Evolutionary conservation across 2,888 invertebrate species (phyloP).

Genomic region (Peribatodes rhomboidaria): DNA sequence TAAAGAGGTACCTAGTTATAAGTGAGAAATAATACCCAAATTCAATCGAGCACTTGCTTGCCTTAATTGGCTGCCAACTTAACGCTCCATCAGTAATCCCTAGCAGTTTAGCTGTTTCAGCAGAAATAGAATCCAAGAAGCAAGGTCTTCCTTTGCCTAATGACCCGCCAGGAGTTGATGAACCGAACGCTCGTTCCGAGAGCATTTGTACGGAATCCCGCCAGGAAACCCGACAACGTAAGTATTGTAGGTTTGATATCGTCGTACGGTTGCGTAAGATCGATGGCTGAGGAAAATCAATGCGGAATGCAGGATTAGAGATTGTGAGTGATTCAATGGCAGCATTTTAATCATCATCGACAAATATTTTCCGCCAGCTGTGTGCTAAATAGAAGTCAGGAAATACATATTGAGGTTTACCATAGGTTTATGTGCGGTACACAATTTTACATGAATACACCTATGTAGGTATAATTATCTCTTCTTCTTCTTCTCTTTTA

Average conservation of each 20-base stretch:
- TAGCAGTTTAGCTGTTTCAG: constrained; percentile 24
- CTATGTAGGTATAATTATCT: too few species aligned
- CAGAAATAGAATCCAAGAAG: constrained; percentile 38
- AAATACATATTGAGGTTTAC: too few species aligned
- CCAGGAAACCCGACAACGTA: constrained; percentile 65
- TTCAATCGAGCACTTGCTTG: background rate
- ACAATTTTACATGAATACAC: too few species aligned
- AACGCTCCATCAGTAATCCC: constrained; percentile 25
- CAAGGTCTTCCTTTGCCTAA: constrained; percentile 47
- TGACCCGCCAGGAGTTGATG: constrained; percentile 57
- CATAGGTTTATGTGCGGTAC: too few species aligned
- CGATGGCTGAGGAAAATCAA: constrained; percentile 39
- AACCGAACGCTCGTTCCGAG: constrained; percentile 56
- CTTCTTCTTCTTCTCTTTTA: too few species aligned
- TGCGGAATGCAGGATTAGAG: constrained; percentile 10
- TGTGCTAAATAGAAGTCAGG: too few species aligned
- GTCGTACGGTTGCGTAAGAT: constrained; percentile 49
- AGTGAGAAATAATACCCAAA: background rate
- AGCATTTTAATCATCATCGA: too few species aligned
- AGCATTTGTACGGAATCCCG: constrained; percentile 71
- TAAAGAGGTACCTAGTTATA: too few species aligned
- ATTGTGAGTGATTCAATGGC: background rate
- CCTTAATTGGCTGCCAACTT: constrained; percentile 32
- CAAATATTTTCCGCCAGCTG: too few species aligned
- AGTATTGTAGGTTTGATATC: constrained; percentile 67